Conservation (phyloP, 2,797 vertebrate species). For the Falco biarmicus region DNA sequence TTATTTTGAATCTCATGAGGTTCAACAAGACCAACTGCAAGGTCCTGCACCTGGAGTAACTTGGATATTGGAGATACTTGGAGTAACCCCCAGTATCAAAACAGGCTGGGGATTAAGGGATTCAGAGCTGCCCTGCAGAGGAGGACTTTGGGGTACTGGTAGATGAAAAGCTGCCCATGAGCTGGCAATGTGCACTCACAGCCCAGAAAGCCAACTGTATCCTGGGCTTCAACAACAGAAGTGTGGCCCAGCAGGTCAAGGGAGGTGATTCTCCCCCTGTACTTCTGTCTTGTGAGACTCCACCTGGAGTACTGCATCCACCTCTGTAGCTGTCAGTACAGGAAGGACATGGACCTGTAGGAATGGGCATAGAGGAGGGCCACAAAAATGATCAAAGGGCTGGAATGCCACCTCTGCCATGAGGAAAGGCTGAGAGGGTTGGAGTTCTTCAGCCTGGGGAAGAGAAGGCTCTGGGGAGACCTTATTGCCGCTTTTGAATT, state of each 20-base stretch:
- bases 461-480: fast-evolving
- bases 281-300: not conserved
- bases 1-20: not conserved
- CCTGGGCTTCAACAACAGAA: not conserved
- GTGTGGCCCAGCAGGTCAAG: not conserved
- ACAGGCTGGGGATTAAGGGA: not conserved
- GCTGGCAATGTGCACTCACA: no score
- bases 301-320: fast-evolving
- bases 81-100: not conserved
- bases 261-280: not conserved
- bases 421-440: not conserved
- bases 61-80: no score
- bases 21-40: not conserved
- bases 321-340: not conserved
- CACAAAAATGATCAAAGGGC: not conserved
- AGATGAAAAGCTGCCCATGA: not conserved
- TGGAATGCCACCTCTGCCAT: fast-evolving
- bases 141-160: not conserved
- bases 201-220: not conserved
- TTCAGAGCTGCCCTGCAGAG: not conserved
- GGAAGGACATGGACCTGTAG: not conserved
- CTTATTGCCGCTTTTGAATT: not conserved
- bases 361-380: not conserved
- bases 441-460: not conserved
- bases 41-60: not conserved